Percentiles rank a stretch among this genome's conserved stretches.
phyloP scores from a whole-genome alignment of 1,140 invertebrate species.

The Pseudomyrmex dendroicus region DNA sequence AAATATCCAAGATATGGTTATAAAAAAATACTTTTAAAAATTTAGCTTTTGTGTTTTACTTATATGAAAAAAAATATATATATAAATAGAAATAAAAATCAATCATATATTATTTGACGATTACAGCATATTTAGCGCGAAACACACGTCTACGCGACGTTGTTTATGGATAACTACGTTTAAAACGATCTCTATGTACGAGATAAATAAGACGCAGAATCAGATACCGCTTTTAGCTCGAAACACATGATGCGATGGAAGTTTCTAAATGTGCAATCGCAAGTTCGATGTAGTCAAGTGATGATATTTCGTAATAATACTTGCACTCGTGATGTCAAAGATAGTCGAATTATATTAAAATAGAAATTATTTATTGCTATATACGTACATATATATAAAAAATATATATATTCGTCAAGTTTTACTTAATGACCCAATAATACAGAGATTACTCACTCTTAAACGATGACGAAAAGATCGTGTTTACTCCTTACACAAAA shows the following conservation, averaged over 20 bases:
- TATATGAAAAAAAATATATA: not conserved
- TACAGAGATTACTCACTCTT: slow-evolving; percentile 21
- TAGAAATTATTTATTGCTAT: too few species aligned
- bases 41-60: not conserved
- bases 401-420: too few species aligned
- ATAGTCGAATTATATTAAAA: too few species aligned
- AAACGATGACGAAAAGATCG: not conserved
- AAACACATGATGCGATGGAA: slow-evolving; percentile 26
- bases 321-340: too few species aligned
- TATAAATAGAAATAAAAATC: not conserved
- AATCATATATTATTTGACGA: not conserved
- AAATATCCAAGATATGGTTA: not conserved
- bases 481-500: not conserved
- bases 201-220: slow-evolving; percentile 58
- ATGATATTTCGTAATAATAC: not conserved
- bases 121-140: slow-evolving; percentile 22
- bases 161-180: slow-evolving; percentile 3
- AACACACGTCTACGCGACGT: slow-evolving; percentile 1
- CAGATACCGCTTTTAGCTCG: slow-evolving; percentile 50
- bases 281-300: slow-evolving; percentile 15
- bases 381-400: too few species aligned
- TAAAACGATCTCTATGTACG: not conserved
- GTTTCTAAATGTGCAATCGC: slow-evolving; percentile 54
- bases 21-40: too few species aligned
- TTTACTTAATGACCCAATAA: too few species aligned